Base-by-base conservation (phyloP, 2,113 vertebrate species). In the Grallaria varia region DNA sequence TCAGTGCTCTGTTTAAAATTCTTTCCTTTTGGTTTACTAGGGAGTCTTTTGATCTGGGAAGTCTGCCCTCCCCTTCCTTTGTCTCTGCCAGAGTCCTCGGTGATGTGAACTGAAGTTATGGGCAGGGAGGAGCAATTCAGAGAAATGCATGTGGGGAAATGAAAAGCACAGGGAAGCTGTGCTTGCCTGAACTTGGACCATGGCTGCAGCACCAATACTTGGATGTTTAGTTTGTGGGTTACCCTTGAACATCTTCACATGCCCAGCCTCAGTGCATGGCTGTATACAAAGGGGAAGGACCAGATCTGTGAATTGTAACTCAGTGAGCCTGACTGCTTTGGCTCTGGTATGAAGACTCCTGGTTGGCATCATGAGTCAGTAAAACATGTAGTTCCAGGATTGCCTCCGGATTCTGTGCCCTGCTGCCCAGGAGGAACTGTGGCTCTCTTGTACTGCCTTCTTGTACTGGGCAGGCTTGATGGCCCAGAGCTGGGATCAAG, bases 81-180 rank as follows among this genome's bases (percentile, higher is more conserved):
- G 87, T 87, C 90, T 88, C 78, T 71, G 44, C 56, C 71, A 40
- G 97, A 50, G 82, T 97, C 69, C 96, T 98, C 81, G 95, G 90
- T 84, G 68, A 55, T 40, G 18, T 77, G 31, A 93, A 14, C 67
- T 73, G 75, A 66, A 68, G n/a, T 90, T 86, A 69, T 80, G 90
- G 47, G 52, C 52, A 72, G 79, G 59, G 68, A 88, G 74, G 44
- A 78, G 31, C 35, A 68, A 66, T 64, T 90, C 22, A 74, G 80
- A 58, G 88, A 73, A 69, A 28, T 33, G 25, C 37, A 49, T 1
- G 0, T 69, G 71, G 21, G 62, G 20, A 87, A 93, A 62, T 39
- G 10, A 95, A 71, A 56, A 92, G 79, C 50, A 23, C 2, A 3
- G 40, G 40, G 55, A 78, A 83, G 30, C 14, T 89, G 55, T 72